Conservation (phyloP, 2,888 invertebrate genomes). For the Lepeophtheirus nordmannii region DNA sequence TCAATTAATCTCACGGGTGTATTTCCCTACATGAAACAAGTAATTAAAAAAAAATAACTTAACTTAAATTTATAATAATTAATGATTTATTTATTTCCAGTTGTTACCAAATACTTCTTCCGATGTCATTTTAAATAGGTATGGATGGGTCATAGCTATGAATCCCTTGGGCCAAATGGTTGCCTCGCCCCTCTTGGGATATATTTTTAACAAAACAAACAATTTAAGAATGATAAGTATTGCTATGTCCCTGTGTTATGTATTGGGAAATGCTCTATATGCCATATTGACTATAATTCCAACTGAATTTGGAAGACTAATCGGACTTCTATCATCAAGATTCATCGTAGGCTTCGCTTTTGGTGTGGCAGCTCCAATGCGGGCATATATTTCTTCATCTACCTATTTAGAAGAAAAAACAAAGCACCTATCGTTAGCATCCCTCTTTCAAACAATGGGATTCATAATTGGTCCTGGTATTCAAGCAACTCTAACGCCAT, state of each 20-base stretch:
- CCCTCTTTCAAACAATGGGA: constrained; percentile 67
- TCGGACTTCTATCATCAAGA: constrained; percentile 44
- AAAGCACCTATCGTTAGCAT: constrained; percentile 63
- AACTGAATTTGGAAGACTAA: neutral
- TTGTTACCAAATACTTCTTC: constrained; percentile 4
- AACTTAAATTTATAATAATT: neutral
- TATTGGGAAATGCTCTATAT: constrained; percentile 54
- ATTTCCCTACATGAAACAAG: constrained; percentile 74
- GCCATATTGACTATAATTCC: constrained; percentile 53
- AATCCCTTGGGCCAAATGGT: constrained; percentile 74
- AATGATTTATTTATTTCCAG: neutral
- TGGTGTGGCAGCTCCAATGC: constrained; percentile 56
- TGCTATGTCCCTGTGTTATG: constrained; percentile 52
- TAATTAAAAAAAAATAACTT: constrained; percentile 34
- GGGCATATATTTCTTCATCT: constrained; percentile 68
- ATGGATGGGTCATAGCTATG: constrained; percentile 61
- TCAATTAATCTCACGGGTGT: constrained; percentile 72
- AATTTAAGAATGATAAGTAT: constrained; percentile 32
- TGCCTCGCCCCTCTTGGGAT: constrained; percentile 65
- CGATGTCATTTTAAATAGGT: neutral
- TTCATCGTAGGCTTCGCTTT: constrained; percentile 69
- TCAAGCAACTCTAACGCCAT: constrained; percentile 61
- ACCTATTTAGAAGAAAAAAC: constrained; percentile 64
- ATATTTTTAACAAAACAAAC: constrained; percentile 62
- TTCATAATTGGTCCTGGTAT: constrained; percentile 65